Conservation (phyloP, 2,113 vertebrate species). For the Uria aalge region DNA sequence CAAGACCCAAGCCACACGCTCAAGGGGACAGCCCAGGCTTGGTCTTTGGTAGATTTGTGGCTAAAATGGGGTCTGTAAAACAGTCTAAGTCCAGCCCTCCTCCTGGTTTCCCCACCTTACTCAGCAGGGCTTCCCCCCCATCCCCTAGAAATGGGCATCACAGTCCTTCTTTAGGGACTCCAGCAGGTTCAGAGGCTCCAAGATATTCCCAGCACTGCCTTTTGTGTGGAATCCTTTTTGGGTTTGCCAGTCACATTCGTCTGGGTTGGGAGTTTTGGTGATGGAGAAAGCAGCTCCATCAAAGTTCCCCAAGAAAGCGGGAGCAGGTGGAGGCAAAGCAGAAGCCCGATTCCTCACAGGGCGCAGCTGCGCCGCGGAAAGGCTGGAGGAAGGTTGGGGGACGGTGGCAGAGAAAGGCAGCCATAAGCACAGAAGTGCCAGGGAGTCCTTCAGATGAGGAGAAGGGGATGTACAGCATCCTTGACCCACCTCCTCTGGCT, state of each 20-base stretch:
- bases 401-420: not conserved
- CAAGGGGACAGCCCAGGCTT: rapidly evolving
- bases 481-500: not conserved
- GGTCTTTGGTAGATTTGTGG: not conserved
- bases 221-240: not conserved
- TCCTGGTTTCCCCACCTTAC: not conserved
- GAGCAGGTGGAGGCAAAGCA: not conserved
- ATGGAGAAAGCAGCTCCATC: not conserved
- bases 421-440: not conserved
- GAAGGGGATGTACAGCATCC: not conserved
- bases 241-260: rapidly evolving
- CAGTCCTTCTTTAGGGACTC: not conserved
- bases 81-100: not conserved
- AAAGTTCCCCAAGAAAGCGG: not conserved
- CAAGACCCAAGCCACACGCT: not conserved
- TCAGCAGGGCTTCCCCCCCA: too few species aligned
- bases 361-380: rapidly evolving
- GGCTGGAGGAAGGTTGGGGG: not conserved
- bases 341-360: not conserved
- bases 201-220: not conserved
- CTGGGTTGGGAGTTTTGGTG: not conserved
- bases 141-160: rapidly evolving
- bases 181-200: rapidly evolving
- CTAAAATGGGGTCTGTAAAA: not conserved
- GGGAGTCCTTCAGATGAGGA: not conserved